Conservation (phyloP, 2,888 invertebrate genomes). For the Ochlodes sylvanus region DNA sequence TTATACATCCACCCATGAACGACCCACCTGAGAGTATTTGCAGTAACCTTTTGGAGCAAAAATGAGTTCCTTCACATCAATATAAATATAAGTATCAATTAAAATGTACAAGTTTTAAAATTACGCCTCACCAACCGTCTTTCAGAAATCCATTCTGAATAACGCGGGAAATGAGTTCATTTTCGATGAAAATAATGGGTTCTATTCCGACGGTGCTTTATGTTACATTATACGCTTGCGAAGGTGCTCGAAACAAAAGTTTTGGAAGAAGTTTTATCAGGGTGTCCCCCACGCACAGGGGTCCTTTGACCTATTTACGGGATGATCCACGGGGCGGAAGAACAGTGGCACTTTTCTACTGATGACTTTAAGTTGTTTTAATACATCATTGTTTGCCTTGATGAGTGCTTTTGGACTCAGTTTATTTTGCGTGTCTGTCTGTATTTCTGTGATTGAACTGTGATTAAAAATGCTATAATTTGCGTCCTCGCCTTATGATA, state of each 20-base stretch:
- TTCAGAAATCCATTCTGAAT: slow-evolving; percentile 30
- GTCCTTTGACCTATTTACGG: slow-evolving; percentile 80
- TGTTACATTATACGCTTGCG: slow-evolving; percentile 50
- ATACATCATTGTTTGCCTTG: slow-evolving; percentile 19
- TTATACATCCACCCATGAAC: too few species aligned
- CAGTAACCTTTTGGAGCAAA: too few species aligned
- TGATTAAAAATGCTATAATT: too few species aligned
- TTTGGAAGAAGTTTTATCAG: slow-evolving; percentile 77
- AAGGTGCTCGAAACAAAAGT: slow-evolving; percentile 84
- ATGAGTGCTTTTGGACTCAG: background rate
- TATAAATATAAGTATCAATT: background rate
- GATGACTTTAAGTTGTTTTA: slow-evolving; percentile 33
- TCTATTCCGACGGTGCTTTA: slow-evolving; percentile 42
- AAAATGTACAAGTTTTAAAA: background rate
- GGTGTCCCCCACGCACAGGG: slow-evolving; percentile 64
- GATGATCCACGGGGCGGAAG: slow-evolving; percentile 63
- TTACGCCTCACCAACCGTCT: slow-evolving; percentile 13
- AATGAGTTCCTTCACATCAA: background rate
- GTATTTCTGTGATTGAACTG: too few species aligned
- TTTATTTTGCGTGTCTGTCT: background rate
- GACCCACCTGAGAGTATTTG: too few species aligned
- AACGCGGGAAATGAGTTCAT: slow-evolving; percentile 32
- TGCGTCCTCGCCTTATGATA: too few species aligned
- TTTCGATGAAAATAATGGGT: slow-evolving; percentile 39
- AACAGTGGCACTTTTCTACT: slow-evolving; percentile 39